Conservation (phyloP, 2,797 vertebrate genomes). For the Leptatherina wallacei region DNA sequence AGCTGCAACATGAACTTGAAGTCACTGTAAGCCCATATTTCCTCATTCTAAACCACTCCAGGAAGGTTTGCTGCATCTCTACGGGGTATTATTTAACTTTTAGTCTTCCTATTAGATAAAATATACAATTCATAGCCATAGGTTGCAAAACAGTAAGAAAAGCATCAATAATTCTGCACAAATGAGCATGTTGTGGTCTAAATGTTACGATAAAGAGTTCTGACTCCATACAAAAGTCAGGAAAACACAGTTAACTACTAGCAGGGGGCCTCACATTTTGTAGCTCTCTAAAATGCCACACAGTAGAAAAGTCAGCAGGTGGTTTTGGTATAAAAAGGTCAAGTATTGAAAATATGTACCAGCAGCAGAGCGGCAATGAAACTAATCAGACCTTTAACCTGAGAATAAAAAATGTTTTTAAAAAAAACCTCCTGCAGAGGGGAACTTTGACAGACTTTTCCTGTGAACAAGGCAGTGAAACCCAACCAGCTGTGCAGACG, state of each 20-base stretch:
- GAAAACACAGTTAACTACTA: conserved; percentile 1
- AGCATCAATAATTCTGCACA: not conserved
- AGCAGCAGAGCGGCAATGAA: not conserved
- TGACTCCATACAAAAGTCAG: not conserved
- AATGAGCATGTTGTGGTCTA: not conserved
- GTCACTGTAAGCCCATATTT: too few species aligned
- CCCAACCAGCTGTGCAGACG: not conserved
- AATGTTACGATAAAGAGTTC: not conserved
- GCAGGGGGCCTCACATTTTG: not conserved
- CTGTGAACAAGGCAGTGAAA: not conserved
- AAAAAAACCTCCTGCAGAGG: not conserved
- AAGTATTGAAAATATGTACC: conserved; percentile 11
- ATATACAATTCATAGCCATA: too few species aligned
- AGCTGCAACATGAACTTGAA: too few species aligned
- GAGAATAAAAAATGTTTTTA: not conserved
- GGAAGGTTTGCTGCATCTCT: too few species aligned
- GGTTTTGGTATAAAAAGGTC: conserved; percentile 45
- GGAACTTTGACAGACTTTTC: not conserved
- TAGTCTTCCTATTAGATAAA: too few species aligned
- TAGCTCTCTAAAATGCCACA: conserved; percentile 31
- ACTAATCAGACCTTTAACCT: conserved; percentile 18
- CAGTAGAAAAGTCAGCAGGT: conserved; percentile 16
- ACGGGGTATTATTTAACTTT: too few species aligned
- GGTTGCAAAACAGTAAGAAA: too few species aligned
- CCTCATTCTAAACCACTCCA: too few species aligned